These are phyloP conservation scores for Dolichotis patagonum DNA, from an alignment of 2,113 vertebrate genomes.

Conservation along the genomic window DNA sequence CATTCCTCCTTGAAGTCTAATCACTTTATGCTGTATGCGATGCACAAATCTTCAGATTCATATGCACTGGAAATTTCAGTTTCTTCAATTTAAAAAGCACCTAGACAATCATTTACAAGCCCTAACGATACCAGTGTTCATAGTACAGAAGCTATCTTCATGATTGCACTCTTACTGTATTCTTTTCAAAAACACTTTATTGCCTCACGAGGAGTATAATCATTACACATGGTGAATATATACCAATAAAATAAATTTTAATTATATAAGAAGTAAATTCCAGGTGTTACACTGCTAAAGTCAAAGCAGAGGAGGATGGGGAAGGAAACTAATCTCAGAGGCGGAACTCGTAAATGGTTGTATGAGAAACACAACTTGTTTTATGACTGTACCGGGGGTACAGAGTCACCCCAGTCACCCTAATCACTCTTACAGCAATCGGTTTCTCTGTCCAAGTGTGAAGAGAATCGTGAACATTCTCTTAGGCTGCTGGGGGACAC, in stretches of 20 bases:
- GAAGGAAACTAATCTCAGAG: neutral
- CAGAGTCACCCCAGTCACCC: rapidly evolving
- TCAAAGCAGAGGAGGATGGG: neutral
- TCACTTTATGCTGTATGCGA: neutral
- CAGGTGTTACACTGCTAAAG: neutral
- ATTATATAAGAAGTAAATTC: neutral
- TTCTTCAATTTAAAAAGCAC: neutral
- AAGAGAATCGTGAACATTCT: neutral
- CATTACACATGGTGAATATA: neutral
- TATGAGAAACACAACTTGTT: neutral
- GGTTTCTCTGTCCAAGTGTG: neutral
- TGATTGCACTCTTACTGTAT: neutral
- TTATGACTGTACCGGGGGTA: no score
- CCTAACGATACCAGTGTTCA: neutral
- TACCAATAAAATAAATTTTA: neutral
- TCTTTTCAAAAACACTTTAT: neutral
- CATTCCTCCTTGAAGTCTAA: neutral
- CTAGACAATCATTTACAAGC: neutral
- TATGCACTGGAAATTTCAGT: neutral
- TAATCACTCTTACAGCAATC: rapidly evolving
- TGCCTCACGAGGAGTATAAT: neutral
- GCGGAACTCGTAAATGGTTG: neutral
- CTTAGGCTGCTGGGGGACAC: rapidly evolving
- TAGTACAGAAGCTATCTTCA: neutral
- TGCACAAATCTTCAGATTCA: neutral